These are phyloP conservation scores for Alcis repandata DNA, from an alignment of 2,888 invertebrate species.

Conservation along the genomic window DNA sequence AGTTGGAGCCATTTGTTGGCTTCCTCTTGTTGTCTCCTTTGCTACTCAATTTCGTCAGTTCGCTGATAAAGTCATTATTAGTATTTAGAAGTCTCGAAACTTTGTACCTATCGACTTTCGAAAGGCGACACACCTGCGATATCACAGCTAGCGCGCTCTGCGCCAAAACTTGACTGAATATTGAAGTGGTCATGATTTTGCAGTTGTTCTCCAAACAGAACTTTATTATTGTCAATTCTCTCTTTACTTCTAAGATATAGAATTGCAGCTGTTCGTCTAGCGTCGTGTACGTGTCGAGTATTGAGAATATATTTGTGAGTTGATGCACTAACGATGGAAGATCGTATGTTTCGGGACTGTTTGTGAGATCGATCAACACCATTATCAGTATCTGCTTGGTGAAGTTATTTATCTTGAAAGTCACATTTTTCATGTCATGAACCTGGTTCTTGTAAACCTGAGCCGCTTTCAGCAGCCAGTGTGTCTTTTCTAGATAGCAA, in stretches of 20 bases:
- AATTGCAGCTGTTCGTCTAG: conserved; percentile 78
- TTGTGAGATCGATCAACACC: conserved; percentile 81
- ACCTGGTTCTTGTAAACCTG: conserved; percentile 78
- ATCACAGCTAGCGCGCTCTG: conserved; percentile 82
- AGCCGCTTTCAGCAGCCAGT: conserved; percentile 82
- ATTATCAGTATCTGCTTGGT: conserved; percentile 83
- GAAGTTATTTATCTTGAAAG: conserved; percentile 82
- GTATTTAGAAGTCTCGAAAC: conserved; percentile 79
- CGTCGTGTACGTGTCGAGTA: conserved; percentile 77
- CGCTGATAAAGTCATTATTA: conserved; percentile 78
- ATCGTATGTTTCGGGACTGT: conserved; percentile 80
- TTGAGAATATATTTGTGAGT: conserved; percentile 80
- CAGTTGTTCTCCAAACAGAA: conserved; percentile 83
- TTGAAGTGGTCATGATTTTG: conserved; percentile 82
- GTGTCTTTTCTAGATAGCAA: conserved; percentile 80
- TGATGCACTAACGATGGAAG: conserved; percentile 78
- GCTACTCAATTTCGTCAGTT: conserved; percentile 66
- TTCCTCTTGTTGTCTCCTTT: conserved; percentile 57
- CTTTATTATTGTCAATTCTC: conserved; percentile 80
- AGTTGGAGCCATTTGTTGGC: conserved; percentile 62
- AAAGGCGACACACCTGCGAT: conserved; percentile 82
- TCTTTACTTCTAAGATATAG: conserved; percentile 81
- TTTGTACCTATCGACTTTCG: conserved; percentile 82
- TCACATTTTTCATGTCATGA: conserved; percentile 79
- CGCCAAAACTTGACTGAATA: conserved; percentile 77